Evolutionary conservation across 2,888 invertebrate genomes (phyloP).

Genomic region (Synergus japonicus): DNA sequence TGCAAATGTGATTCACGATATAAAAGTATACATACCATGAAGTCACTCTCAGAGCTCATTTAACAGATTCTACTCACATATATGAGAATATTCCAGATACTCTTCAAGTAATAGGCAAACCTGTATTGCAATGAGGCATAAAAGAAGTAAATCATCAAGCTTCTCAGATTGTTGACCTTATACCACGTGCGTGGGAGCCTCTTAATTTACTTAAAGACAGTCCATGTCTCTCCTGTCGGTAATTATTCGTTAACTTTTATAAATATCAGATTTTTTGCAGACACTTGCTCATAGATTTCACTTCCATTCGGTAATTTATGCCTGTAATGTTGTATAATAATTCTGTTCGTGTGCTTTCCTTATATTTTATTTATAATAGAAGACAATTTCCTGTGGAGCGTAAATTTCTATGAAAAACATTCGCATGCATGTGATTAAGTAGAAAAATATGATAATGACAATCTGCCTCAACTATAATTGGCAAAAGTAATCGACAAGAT

Average conservation of each 20-base stretch:
- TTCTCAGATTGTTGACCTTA: constrained; percentile 23
- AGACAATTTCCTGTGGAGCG: background rate
- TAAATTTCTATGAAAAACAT: background rate
- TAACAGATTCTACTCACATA: constrained; percentile 31
- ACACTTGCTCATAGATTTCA: constrained; percentile 14
- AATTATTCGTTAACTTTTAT: constrained; percentile 11
- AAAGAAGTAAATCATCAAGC: constrained; percentile 36
- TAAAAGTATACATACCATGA: constrained; percentile 1
- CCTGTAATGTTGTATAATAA: background rate
- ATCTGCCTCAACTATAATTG: too few species aligned
- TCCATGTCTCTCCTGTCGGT: background rate
- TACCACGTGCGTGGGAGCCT: constrained; percentile 35
- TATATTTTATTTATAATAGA: background rate
- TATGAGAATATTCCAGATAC: constrained; percentile 3
- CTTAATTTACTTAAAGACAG: constrained; percentile 22
- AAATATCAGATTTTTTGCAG: constrained; percentile 2
- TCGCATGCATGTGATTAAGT: background rate
- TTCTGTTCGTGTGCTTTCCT: background rate
- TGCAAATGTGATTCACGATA: constrained; percentile 16
- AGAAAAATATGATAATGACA: too few species aligned
- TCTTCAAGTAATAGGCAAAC: constrained; percentile 18
- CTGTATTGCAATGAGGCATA: constrained; percentile 33
- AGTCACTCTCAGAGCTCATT: constrained; percentile 23
- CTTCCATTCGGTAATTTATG: constrained; percentile 13
- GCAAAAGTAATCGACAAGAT: background rate